Conservation (phyloP, 2,888 invertebrate species). For the Cerastis rubricosa region DNA sequence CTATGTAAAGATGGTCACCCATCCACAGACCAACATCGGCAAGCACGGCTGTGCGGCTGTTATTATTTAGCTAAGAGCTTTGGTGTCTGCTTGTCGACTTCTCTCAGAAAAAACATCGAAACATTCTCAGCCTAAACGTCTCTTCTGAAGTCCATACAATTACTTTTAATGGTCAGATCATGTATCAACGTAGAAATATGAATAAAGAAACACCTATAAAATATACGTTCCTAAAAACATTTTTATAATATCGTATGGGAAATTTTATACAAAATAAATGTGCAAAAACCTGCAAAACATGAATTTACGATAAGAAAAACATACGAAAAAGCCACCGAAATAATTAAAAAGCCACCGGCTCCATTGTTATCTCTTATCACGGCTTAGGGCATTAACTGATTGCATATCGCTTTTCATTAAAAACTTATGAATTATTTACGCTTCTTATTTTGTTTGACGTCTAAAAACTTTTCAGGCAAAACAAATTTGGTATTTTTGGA, state of each 20-base stretch:
- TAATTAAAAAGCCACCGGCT: constrained; percentile 43
- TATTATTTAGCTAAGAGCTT: no score
- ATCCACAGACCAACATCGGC: no score
- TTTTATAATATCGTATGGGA: not conserved
- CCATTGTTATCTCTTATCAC: constrained; percentile 49
- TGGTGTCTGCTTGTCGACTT: not conserved
- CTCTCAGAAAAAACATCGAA: not conserved
- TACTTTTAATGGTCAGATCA: not conserved
- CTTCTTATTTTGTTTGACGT: constrained; percentile 32
- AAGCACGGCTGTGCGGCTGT: no score
- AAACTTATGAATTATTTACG: constrained; percentile 64
- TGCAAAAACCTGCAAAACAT: not conserved
- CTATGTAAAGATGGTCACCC: no score
- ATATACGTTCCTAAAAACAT: not conserved
- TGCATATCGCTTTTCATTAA: constrained; percentile 59
- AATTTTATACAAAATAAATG: not conserved
- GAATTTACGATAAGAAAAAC: not conserved
- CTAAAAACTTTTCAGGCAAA: constrained; percentile 23
- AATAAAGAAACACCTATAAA: not conserved
- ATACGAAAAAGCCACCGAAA: constrained; percentile 27
- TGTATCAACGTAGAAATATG: not conserved
- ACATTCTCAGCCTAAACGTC: not conserved
- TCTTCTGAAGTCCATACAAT: not conserved
- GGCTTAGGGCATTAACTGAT: constrained; percentile 54
- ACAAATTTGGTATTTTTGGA: not conserved